These are phyloP conservation scores for Eumacrocentrus americanus DNA, from an alignment of 2,888 invertebrate genomes.

Conservation along the genomic window DNA sequence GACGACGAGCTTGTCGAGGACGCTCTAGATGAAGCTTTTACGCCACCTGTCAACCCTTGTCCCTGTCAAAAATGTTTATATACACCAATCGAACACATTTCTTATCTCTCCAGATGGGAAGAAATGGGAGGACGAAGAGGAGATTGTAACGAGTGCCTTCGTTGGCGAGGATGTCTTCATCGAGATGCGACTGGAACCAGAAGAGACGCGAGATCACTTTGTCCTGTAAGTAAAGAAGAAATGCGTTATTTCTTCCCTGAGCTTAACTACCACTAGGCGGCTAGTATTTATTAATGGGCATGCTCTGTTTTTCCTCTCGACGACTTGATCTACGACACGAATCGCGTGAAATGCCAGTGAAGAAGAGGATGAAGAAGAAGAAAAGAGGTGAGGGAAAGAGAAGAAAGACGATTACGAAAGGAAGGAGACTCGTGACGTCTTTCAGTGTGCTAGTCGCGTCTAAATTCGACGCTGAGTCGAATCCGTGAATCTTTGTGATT, in stretches of 20 bases:
- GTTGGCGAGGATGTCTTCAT: constrained; percentile 49
- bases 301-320: not conserved
- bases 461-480: constrained; percentile 41
- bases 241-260: not conserved
- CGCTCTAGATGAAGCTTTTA: constrained; percentile 13
- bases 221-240: constrained; percentile 49
- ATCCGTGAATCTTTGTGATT: constrained; percentile 25
- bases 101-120: constrained; percentile 27
- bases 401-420: constrained; percentile 41
- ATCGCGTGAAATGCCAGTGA: constrained; percentile 18
- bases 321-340: constrained; percentile 21
- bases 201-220: constrained; percentile 47
- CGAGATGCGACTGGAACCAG: constrained; percentile 46
- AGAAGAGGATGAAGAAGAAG: constrained; percentile 18
- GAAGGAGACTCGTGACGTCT: constrained; percentile 41
- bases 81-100: constrained; percentile 7
- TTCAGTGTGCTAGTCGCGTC: constrained; percentile 31
- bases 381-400: constrained; percentile 19
- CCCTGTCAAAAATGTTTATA: constrained; percentile 18
- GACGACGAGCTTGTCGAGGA: constrained; percentile 29
- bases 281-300: not conserved
- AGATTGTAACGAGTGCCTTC: constrained; percentile 44
- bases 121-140: constrained; percentile 51
- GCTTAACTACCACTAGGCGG: not conserved
- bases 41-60: constrained; percentile 30